Conservation (phyloP, 37 sponge, comb jelly and placozoan species). For the Hexactinellida sp. region DNA sequence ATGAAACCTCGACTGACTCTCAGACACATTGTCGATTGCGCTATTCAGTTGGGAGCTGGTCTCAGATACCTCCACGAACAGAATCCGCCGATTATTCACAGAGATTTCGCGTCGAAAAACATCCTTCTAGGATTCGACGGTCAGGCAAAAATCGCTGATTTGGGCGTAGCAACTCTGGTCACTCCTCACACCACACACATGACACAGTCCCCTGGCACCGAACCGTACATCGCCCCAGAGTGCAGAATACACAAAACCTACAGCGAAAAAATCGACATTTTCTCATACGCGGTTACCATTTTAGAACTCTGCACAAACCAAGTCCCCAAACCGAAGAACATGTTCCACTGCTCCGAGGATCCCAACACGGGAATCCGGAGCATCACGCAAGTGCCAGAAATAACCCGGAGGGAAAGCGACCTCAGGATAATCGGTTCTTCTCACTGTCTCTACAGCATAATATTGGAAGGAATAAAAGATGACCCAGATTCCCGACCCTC, state of each 20-base stretch:
- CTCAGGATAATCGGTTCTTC: neutral
- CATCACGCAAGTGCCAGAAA: conserved; percentile 33
- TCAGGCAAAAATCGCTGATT: conserved; percentile 46
- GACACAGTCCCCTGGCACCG: conserved; percentile 44
- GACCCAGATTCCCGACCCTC: neutral
- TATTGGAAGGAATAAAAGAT: neutral
- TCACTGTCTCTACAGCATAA: conserved; percentile 5
- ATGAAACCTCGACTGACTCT: conserved; percentile 23
- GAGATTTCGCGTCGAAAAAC: conserved; percentile 58
- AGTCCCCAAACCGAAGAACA: conserved; percentile 26
- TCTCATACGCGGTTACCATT: conserved; percentile 43
- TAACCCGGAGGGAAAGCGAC: conserved; percentile 34
- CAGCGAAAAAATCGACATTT: conserved; percentile 35
- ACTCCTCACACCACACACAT: conserved; percentile 17
- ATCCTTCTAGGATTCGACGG: conserved; percentile 36
- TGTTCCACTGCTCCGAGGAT: neutral
- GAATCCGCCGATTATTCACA: conserved; percentile 42
- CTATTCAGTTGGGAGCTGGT: conserved; percentile 30
- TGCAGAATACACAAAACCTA: conserved; percentile 20
- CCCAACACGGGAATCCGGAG: neutral
- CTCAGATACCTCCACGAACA: conserved; percentile 55
- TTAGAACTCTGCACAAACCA: conserved; percentile 39
- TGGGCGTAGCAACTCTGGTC: conserved; percentile 44
- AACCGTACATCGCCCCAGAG: conserved; percentile 54
- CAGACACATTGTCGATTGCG: conserved; percentile 33